A percentile compares a stretch with the other conserved stretches of the same genome.
Conservation (phyloP, 2,888 invertebrate genomes). For the Xylophagus ater region DNA sequence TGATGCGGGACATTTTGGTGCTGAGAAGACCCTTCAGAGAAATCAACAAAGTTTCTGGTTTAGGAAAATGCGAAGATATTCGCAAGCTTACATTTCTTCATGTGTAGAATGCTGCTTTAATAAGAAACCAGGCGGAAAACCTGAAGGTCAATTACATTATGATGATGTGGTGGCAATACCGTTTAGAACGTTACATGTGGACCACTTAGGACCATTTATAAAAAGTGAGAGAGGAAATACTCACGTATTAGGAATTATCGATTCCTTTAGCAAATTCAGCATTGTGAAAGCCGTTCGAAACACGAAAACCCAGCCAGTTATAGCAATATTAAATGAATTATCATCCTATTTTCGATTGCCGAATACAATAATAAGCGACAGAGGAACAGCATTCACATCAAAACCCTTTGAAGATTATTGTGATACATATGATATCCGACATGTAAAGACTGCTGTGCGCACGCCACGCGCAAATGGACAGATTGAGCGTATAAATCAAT, state of each 20-base stretch:
- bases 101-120: constrained; percentile 9
- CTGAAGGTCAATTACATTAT: not conserved
- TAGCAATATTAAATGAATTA: not conserved
- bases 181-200: constrained; percentile 9
- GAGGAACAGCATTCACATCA: constrained; percentile 13
- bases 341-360: not conserved
- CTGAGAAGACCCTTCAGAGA: constrained; percentile 3
- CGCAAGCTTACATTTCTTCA: not conserved
- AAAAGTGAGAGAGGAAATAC: constrained; percentile 15
- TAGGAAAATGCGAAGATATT: not conserved
- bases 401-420: not conserved
- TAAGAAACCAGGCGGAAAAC: not conserved
- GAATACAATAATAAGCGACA: not conserved
- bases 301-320: not conserved
- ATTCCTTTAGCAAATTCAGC: constrained; percentile 17
- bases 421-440: not conserved
- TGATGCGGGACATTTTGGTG: constrained; percentile 6
- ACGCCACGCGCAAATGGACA: constrained; percentile 8
- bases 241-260: constrained; percentile 16
- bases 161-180: not conserved
- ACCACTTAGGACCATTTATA: constrained; percentile 16
- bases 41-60: not conserved
- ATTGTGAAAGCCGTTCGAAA: not conserved
- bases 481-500: constrained; percentile 8
- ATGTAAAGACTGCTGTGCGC: not conserved